Conservation (phyloP, 1,140 invertebrate genomes). For the Drosophila truncata region DNA sequence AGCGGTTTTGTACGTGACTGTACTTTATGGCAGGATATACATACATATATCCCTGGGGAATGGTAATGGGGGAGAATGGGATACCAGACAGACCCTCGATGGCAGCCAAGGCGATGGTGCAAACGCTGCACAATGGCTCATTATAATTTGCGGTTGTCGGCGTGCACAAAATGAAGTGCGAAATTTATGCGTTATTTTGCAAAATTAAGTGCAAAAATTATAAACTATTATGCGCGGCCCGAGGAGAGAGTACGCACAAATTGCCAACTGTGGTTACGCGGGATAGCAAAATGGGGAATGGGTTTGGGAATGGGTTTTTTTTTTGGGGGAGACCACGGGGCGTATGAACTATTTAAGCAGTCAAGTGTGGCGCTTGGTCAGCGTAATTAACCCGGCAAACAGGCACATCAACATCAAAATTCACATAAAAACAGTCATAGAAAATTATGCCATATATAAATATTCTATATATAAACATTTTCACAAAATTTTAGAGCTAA, state of each 20-base stretch:
- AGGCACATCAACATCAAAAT: constrained; percentile 21
- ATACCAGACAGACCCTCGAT: constrained; percentile 4
- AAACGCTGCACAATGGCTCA: constrained; percentile 64
- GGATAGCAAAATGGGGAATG: background rate
- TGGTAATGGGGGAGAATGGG: background rate
- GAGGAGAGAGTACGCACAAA: constrained; percentile 28
- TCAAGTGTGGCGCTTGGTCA: constrained; percentile 67
- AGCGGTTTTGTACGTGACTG: constrained; percentile 64
- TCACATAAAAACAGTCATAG: constrained; percentile 21
- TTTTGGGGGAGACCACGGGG: background rate
- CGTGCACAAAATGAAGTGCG: constrained; percentile 72
- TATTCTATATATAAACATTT: background rate
- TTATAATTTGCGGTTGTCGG: constrained; percentile 79
- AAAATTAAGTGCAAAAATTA: constrained; percentile 78
- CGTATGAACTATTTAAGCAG: constrained; percentile 54
- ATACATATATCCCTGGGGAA: constrained; percentile 7
- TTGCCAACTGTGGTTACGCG: constrained; percentile 34
- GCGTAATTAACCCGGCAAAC: constrained; percentile 70
- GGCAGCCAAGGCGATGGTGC: constrained; percentile 55
- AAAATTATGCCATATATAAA: too few relatives aligned
- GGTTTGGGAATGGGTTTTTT: background rate
- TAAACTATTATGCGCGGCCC: constrained; percentile 65
- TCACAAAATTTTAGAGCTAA: background rate
- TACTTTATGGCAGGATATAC: constrained; percentile 57
- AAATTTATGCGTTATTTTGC: constrained; percentile 74